These are phyloP conservation scores for Xanthia icteritia DNA, from an alignment of 2,888 invertebrate genomes.

Conservation along the genomic window DNA sequence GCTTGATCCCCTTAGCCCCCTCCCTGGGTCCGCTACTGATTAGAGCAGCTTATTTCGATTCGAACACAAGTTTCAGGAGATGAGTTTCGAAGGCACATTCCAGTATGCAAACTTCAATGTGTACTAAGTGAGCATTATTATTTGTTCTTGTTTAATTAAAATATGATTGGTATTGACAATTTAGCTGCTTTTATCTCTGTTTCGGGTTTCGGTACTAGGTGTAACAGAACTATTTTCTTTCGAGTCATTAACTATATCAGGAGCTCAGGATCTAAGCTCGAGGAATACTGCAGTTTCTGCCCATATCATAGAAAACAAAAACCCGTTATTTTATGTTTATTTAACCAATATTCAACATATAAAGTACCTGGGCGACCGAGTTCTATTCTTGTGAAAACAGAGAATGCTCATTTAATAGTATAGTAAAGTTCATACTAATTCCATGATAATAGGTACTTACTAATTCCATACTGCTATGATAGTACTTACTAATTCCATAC, in stretches of 20 bases:
- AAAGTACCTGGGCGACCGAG: too few species aligned
- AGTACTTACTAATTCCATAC: too few species aligned
- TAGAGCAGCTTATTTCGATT: constrained; percentile 74
- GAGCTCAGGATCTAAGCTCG: neutral
- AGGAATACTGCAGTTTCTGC: neutral
- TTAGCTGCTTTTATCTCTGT: neutral
- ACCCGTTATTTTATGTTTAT: neutral
- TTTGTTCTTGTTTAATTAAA: constrained; percentile 1
- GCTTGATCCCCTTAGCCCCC: too few species aligned
- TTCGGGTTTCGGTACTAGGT: neutral
- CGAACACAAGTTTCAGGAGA: constrained; percentile 75
- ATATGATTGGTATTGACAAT: neutral
- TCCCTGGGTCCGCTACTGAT: too few species aligned
- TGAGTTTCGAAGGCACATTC: constrained; percentile 73
- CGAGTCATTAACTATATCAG: neutral
- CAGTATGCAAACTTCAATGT: constrained; percentile 69
- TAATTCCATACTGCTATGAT: too few species aligned
- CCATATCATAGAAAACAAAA: neutral
- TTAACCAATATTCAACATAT: too few species aligned
- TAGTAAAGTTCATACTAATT: too few species aligned
- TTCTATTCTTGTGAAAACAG: too few species aligned
- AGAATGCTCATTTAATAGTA: too few species aligned
- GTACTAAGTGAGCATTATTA: constrained; percentile 31
- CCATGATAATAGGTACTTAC: too few species aligned
- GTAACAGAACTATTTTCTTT: neutral